phyloP scores from a whole-genome alignment of 2,888 invertebrate genomes.

The Aspidiotus destructor region DNA sequence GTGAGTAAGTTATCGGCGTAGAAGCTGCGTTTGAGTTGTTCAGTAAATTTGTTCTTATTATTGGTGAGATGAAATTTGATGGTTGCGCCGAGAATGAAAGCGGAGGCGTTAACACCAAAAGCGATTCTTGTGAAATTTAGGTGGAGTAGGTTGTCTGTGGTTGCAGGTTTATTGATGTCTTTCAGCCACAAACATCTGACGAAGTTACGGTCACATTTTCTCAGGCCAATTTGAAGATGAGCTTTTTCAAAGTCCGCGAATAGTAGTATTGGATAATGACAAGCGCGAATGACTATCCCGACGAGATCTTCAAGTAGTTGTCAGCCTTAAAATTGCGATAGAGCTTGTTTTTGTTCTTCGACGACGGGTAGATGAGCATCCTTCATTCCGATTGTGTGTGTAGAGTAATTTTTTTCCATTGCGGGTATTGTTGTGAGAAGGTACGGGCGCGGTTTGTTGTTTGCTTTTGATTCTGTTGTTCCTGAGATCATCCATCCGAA shows the following conservation, averaged over 20 bases:
- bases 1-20: not conserved
- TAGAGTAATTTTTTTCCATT: not conserved
- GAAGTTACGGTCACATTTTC: not conserved
- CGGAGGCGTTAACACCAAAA: not conserved
- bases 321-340: not conserved
- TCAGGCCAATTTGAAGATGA: not conserved
- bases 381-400: not conserved
- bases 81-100: not conserved
- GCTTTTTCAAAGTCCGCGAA: not conserved
- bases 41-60: not conserved
- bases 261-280: not conserved
- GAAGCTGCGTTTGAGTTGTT: not conserved
- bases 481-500: constrained; percentile 1
- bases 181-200: not conserved
- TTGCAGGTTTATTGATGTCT: not conserved
- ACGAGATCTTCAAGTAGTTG: not conserved
- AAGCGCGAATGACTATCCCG: not conserved
- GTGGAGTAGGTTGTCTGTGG: not conserved
- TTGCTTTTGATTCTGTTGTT: not conserved
- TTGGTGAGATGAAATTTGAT: not conserved
- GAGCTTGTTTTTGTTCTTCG: not conserved
- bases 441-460: not conserved
- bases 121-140: not conserved
- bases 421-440: not conserved
- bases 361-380: not conserved